These are phyloP conservation scores for Diceros bicornis DNA, from an alignment of 2,797 vertebrate species.

Conservation along the genomic window DNA sequence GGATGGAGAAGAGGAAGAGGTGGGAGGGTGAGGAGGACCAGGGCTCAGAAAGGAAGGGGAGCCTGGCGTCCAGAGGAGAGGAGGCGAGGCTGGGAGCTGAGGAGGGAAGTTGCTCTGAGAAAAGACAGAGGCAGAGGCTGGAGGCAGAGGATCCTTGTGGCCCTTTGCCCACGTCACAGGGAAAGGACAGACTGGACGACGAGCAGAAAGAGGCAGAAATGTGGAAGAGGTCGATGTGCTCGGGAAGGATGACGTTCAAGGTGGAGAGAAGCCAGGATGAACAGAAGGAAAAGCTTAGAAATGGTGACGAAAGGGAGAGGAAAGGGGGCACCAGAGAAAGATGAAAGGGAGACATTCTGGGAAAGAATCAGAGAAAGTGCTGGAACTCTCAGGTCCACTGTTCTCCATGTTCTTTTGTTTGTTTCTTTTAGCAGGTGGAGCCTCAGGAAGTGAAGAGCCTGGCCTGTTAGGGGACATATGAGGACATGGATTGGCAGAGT, in stretches of 20 bases:
- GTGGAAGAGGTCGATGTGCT: neutral
- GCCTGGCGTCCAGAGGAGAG: too few relatives aligned
- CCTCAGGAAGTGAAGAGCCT: neutral
- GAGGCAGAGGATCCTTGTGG: neutral
- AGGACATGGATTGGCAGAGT: neutral
- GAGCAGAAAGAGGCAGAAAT: neutral
- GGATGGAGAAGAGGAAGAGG: neutral
- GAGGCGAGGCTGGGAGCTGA: neutral
- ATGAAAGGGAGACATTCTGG: neutral
- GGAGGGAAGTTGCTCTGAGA: neutral
- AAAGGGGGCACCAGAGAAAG: neutral
- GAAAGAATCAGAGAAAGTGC: neutral
- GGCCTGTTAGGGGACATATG: neutral
- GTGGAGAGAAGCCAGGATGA: neutral
- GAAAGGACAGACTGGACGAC: neutral
- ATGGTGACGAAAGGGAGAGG: neutral
- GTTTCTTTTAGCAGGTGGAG: neutral
- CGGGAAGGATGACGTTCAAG: neutral
- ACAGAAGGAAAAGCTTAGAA: neutral
- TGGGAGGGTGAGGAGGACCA: neutral
- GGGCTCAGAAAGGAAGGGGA: neutral
- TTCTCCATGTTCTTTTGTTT: neutral
- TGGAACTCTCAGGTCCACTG: neutral
- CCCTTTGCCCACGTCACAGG: accelerated
- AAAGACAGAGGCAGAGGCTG: neutral